Percentiles rank a stretch among this genome's conserved stretches.
These are phyloP conservation scores for Callipepla californica DNA, from an alignment of 2,113 vertebrate species.

Conservation along the genomic window DNA sequence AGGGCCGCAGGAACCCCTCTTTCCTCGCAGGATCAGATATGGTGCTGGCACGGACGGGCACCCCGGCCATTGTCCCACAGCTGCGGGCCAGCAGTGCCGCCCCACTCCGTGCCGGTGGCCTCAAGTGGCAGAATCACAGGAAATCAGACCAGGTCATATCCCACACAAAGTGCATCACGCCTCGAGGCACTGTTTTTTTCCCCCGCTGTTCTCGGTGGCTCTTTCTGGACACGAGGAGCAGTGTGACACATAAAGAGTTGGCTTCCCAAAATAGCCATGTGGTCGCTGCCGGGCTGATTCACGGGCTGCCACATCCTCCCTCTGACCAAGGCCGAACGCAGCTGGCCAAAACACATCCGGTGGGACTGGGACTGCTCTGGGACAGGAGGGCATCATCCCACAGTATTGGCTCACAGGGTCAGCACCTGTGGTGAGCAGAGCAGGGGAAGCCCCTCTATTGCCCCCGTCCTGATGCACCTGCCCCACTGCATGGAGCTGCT, in stretches of 20 bases:
- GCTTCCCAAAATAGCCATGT: neutral
- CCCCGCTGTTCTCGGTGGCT: neutral
- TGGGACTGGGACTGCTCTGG: neutral
- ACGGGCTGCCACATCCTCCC: neutral
- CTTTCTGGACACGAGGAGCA: neutral
- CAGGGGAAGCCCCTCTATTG: neutral
- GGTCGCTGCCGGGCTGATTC: accelerated
- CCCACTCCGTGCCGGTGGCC: neutral
- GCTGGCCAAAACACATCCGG: accelerated
- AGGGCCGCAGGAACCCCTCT: constrained; percentile 10
- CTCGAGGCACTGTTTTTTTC: neutral
- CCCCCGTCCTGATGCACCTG: neutral
- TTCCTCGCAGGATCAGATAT: constrained; percentile 37
- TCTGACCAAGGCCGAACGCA: neutral
- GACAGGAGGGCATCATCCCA: neutral
- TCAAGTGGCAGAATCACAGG: constrained; percentile 18
- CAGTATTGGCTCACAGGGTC: neutral
- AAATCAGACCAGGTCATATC: constrained; percentile 14
- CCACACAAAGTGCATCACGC: neutral
- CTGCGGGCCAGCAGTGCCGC: neutral
- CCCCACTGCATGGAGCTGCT: neutral
- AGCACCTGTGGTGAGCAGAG: neutral
- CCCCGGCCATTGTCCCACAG: constrained; percentile 9
- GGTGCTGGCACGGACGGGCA: neutral
- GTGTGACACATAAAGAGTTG: neutral